Conservation (phyloP, 2,888 invertebrate genomes). For the Stenoptilia bipunctidactyla region DNA sequence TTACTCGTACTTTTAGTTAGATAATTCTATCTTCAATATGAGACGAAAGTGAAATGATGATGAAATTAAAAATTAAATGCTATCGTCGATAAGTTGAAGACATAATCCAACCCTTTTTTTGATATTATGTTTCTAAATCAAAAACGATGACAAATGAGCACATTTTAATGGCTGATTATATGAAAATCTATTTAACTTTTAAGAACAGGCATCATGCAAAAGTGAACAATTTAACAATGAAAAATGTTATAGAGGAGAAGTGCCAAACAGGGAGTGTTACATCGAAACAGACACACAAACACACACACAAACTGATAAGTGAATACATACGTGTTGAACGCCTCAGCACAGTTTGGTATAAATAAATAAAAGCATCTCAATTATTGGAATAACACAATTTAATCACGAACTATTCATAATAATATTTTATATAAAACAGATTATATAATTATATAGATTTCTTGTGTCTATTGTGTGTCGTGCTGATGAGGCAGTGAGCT, state of each 20-base stretch:
- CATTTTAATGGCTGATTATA: too few relatives aligned
- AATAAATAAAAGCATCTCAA: constrained; percentile 69
- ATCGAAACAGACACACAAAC: constrained; percentile 67
- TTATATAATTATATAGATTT: constrained; percentile 60
- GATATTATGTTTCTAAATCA: too few relatives aligned
- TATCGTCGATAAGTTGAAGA: too few relatives aligned
- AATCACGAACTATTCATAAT: constrained; percentile 67
- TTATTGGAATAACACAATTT: constrained; percentile 71
- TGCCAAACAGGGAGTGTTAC: constrained; percentile 61
- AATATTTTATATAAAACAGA: constrained; percentile 63
- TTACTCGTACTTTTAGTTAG: too few relatives aligned
- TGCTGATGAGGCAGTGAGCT: constrained; percentile 58
- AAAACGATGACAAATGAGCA: too few relatives aligned
- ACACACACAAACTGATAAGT: constrained; percentile 48
- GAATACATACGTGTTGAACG: constrained; percentile 69
- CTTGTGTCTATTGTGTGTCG: constrained; percentile 62
- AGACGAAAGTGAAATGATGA: too few relatives aligned
- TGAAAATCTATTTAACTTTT: too few relatives aligned
- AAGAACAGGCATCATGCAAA: constrained; percentile 49
- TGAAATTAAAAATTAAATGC: too few relatives aligned
- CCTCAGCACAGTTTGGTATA: constrained; percentile 69
- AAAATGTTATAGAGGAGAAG: constrained; percentile 34
- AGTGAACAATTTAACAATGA: constrained; percentile 48
- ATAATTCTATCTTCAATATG: too few relatives aligned
- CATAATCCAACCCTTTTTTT: too few relatives aligned